phyloP scores from a whole-genome alignment of 2,113 vertebrate genomes.

The Cebus imitator region DNA sequence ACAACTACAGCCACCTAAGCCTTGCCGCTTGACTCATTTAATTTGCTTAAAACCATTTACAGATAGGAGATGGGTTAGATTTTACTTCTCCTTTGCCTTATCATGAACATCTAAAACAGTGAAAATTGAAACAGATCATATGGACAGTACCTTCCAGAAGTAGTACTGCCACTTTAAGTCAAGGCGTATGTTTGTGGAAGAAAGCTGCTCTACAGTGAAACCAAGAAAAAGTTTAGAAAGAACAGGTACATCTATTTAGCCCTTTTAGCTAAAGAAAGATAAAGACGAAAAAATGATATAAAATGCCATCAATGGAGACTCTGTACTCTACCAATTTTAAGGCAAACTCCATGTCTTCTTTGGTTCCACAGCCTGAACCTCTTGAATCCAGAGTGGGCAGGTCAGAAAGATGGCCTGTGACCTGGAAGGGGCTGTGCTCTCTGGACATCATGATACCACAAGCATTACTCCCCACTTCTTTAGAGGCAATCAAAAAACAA shows the following conservation, averaged over 20 bases:
- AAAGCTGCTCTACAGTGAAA: constrained; percentile 18
- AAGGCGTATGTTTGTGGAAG: constrained; percentile 6
- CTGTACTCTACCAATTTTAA: not conserved
- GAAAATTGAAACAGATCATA: constrained; percentile 7
- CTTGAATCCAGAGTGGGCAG: not conserved
- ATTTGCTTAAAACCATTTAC: constrained; percentile 29
- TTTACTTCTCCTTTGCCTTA: constrained; percentile 21
- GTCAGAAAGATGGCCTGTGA: not conserved
- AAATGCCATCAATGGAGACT: not conserved
- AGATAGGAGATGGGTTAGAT: not conserved
- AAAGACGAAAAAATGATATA: not conserved
- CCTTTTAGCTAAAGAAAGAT: not conserved
- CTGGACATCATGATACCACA: not conserved
- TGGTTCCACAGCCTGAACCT: constrained; percentile 10
- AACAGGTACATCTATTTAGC: not conserved
- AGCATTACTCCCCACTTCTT: not conserved
- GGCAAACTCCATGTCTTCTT: not conserved
- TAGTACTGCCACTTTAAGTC: constrained; percentile 19
- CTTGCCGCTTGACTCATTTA: not conserved
- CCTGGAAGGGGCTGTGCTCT: not conserved
- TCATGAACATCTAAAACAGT: not conserved
- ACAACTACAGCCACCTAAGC: not conserved
- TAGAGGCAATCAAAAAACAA: constrained; percentile 1
- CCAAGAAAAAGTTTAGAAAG: constrained; percentile 38
- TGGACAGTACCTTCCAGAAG: constrained; percentile 19